These are phyloP conservation scores for Acipenser transmontanus DNA, from an alignment of 2,797 vertebrate genomes.

Conservation along the genomic window DNA sequence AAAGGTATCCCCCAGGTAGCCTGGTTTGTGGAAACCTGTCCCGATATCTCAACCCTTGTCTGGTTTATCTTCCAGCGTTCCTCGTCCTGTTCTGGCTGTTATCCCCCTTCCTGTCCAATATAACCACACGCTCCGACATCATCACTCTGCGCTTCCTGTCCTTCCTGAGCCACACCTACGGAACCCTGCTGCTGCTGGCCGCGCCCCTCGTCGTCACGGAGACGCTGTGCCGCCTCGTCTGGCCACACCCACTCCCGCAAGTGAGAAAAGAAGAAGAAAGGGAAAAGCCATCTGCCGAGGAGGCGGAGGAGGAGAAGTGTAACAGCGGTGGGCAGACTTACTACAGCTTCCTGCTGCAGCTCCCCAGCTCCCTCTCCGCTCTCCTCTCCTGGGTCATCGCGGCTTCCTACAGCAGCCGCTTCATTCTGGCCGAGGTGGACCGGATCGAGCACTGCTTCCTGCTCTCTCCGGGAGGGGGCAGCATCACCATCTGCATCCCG, in stretches of 20 bases:
- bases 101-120: constrained; percentile 31
- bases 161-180: constrained; percentile 60
- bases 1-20: too few relatives aligned
- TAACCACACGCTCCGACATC: constrained; percentile 33
- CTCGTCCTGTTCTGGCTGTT: constrained; percentile 43
- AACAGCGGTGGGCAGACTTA: background rate
- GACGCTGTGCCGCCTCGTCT: constrained; percentile 30
- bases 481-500: constrained; percentile 8
- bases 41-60: too few relatives aligned
- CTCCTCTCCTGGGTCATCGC: constrained; percentile 54
- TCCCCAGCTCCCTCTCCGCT: constrained; percentile 37
- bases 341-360: constrained; percentile 28
- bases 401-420: constrained; percentile 18
- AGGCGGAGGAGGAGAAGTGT: background rate
- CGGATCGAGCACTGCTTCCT: constrained; percentile 36
- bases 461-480: constrained; percentile 22
- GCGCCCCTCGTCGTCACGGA: constrained; percentile 52
- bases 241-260: constrained; percentile 4
- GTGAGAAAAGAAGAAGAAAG: background rate
- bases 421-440: constrained; percentile 33
- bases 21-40: too few relatives aligned
- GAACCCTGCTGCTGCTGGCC: constrained; percentile 48
- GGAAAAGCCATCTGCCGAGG: constrained; percentile 1
- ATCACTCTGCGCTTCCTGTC: constrained; percentile 59
- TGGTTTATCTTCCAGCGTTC: constrained; percentile 38